Evolutionary conservation across 1,140 invertebrate species (phyloP), one percentile per base, ranked within the genome.

Genomic region (Tetramorium simillimum): DNA sequence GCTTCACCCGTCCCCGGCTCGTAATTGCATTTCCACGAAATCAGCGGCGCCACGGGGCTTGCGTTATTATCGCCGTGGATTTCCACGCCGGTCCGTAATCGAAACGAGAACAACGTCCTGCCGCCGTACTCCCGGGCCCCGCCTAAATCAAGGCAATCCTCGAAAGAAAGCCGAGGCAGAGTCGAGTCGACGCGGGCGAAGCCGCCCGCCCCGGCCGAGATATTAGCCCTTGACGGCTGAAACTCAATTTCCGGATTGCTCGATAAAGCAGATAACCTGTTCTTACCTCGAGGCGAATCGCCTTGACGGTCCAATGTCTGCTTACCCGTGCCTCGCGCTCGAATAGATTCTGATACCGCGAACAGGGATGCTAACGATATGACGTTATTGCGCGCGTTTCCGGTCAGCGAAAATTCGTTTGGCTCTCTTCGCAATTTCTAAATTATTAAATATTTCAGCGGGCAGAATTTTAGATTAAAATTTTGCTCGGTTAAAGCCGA

Each of bases 1-100:
- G 73, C 60, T 91, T 86, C 69, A n/a, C 53, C 62, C 81, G 63
- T 77, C 81, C 21, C 69, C 33, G 56, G 7, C 69, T 63, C 86
- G 69, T 90, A 90, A 90, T 90, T 90, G 80, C 89, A 88, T 90
- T 90, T 90, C 86, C 88, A 88, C 86, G 86, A 84, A 90, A 90
- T 90, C 86, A 85, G 73, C 69, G 77, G 78, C 46, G 58, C 63
- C 87, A 63, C 75, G 67, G 51, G 76, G 77, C 53, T 73, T 78
- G 58, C 69, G 85, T 90, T 90, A 88, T 87, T 88, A 90, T 89
- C 89, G 60, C 78, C 73, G 78, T 28, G 78, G 88, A 90, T 87
- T 90, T 87, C 78, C 58, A 56, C 85, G 63, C 70, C 51, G 60
- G 40, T 65, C 73, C 58, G 88, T 89, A 90, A 90, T 90, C 88